Evolutionary conservation across 1,140 invertebrate species (phyloP), one percentile per base, ranked within the genome.

Genomic region (Drosophila kepulauana): DNA sequence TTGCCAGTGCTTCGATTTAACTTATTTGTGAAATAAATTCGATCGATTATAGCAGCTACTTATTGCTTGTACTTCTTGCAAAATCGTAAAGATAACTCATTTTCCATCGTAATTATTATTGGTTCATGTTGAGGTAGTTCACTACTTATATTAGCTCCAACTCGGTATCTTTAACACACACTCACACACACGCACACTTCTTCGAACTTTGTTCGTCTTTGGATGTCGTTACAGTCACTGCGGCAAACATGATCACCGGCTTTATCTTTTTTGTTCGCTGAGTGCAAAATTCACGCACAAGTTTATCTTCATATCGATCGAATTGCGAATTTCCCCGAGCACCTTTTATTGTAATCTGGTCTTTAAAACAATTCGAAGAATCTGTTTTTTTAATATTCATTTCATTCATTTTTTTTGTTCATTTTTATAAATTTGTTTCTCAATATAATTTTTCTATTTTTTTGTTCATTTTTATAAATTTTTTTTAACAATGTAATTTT

Each of bases 121-220:
- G 82, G 62, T 74, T 80, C 85, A 85, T 85, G 81, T 88, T 88
- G 84, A 82, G 84, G 84, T 88, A 88, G 84, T 81, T 89, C 80
- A 5, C 16, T 33, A 13, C 49, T 11, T 25, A 54, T 54, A 7
- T 38, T 33, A 8, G 7, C 35, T 38, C 10, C 7, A 7, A 30
- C 1, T 20, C 5, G 38, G 13, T 65, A 65, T 46, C 25, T 65
- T 25, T 25, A 25, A 25, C 20, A 25, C 20, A 20, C 0, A 59
- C 1, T 7, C 13, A 33, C 2, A 51, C 35, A 43, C 30, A 33
- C 33, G 8, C 35, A 38, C 35, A 51, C 20, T 20, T 65, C 49
- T 8, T 5, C 35, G 81, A 71, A 66, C 63, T 71, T 69, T 59
- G 52, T n/a, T 48, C 68, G 20, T n/a, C 41, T 5, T 13, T 25